Evolutionary conservation across 2,888 invertebrate genomes (phyloP).

Genomic region (Ditula angustiorana): DNA sequence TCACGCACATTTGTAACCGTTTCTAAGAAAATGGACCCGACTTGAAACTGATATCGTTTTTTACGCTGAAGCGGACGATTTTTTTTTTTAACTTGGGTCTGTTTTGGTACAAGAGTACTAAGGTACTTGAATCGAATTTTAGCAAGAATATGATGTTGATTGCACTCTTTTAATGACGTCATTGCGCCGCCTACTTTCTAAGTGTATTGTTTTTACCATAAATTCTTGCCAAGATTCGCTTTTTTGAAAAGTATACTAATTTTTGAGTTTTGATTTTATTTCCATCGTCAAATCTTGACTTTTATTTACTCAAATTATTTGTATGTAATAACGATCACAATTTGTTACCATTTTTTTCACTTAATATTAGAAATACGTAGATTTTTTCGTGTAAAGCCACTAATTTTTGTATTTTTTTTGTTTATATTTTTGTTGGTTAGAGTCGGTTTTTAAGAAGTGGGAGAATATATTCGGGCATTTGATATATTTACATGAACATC

Average conservation of each 20-base stretch:
- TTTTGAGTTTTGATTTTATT: constrained; percentile 11
- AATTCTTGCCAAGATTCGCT: constrained; percentile 26
- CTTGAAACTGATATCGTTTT: neutral
- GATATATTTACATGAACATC: constrained; percentile 23
- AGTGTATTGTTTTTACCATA: neutral
- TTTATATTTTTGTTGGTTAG: neutral
- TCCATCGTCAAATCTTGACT: constrained; percentile 7
- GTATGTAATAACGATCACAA: constrained; percentile 45
- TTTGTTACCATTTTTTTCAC: constrained; percentile 49
- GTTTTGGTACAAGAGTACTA: neutral
- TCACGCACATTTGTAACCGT: neutral
- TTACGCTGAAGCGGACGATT: neutral
- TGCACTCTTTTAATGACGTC: neutral
- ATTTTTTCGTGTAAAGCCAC: constrained; percentile 9
- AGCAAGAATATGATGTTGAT: constrained; percentile 7
- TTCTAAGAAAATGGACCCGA: neutral
- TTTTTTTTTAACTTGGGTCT: neutral
- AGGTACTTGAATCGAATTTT: constrained; percentile 17
- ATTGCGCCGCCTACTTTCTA: constrained; percentile 22
- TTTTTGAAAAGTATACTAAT: neutral
- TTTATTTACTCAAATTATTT: constrained; percentile 39
- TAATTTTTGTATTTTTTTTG: neutral
- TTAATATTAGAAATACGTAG: constrained; percentile 24
- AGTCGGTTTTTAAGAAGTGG: neutral
- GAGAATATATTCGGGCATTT: constrained; percentile 7